phyloP scores from a whole-genome alignment of 37 sponge, comb jelly and placozoan species.

The Oscarella lobularis region DNA sequence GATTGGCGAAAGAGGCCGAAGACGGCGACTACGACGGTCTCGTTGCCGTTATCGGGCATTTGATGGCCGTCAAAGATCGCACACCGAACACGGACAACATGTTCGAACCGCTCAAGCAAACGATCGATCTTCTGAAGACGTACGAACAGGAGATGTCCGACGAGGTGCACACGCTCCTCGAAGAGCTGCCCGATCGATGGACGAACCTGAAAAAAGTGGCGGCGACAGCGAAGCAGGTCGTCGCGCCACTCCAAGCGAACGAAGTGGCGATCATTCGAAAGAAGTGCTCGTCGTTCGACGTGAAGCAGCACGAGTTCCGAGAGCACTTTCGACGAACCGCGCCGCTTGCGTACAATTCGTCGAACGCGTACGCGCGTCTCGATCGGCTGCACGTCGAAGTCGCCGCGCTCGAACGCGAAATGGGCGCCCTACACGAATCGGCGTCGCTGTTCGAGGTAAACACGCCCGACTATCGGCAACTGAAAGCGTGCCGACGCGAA shows the following conservation, averaged over 20 bases:
- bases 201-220: conserved; percentile 82
- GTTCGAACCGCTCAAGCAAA: conserved; percentile 94
- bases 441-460: conserved; percentile 94
- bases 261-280: conserved; percentile 84
- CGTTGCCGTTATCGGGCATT: conserved; percentile 75
- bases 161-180: conserved; percentile 52
- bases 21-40: conserved; percentile 92
- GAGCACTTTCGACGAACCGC: conserved; percentile 85
- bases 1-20: conserved; percentile 35
- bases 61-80: conserved; percentile 77
- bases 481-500: conserved; percentile 79
- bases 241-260: conserved; percentile 88
- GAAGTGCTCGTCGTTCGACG: conserved; percentile 82
- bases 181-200: conserved; percentile 99
- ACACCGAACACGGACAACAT: conserved; percentile 66
- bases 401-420: conserved; percentile 63
- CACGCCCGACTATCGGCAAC: conserved; percentile 91
- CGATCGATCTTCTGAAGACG: conserved; percentile 91
- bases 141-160: conserved; percentile 97
- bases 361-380: conserved; percentile 50
- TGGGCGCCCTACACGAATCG: conserved; percentile 55
- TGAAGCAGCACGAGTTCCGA: conserved; percentile 92
- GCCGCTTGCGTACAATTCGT: conserved; percentile 63
- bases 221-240: conserved; percentile 82
- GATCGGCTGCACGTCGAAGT: conserved; percentile 56